Evolutionary conservation across 2,888 invertebrate species (phyloP), one percentile per base, ranked within the genome.

Genomic region (Itoplectis maculator): DNA sequence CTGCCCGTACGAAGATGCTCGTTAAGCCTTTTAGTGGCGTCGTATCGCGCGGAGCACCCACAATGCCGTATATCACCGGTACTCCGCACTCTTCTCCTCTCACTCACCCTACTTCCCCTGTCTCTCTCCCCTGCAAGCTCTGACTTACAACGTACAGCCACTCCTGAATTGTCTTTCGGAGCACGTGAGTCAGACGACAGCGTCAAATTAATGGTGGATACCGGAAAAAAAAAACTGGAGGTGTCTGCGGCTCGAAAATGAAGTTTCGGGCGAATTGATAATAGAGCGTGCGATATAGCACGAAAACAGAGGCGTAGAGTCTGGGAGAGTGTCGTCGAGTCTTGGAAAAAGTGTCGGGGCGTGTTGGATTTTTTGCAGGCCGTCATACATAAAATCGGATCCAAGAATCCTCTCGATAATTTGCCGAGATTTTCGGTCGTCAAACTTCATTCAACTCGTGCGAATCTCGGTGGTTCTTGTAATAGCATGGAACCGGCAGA

Each of bases 11-110:
- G 90, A 92, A 92, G 92, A 92, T 92, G 91, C 91, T 92, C 92
- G 92, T 92, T 92, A 92, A 92, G 91, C 91, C 92, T 91, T 92
- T 92, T 91, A 91, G 90, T 89, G 90, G 86, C 89, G 88, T 77
- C 89, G 89, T 91, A 91, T 90, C 91, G 90, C 89, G 81, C 88
- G 87, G 87, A 89, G 88, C 89, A 87, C 88, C 89, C 90, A 87
- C 89, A 89, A 88, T 89, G 89, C 87, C 89, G 89, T 91, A 91
- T 90, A 91, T 91, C 91, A 91, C 90, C 87, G 65, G 76, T 79
- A 70, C 65, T 75, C 76, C 70, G 35, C 65, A 59, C 74, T 42
- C 59, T 49, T 66, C 59, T 68, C 80, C 73, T 61, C 59, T 61
- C 54, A 11, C 29, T 29, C 29, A 5, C 29, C 29, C 29, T 29